Evolutionary conservation across 2,797 vertebrate genomes (phyloP).

Genomic region (Stomatorhinus walkeri): DNA sequence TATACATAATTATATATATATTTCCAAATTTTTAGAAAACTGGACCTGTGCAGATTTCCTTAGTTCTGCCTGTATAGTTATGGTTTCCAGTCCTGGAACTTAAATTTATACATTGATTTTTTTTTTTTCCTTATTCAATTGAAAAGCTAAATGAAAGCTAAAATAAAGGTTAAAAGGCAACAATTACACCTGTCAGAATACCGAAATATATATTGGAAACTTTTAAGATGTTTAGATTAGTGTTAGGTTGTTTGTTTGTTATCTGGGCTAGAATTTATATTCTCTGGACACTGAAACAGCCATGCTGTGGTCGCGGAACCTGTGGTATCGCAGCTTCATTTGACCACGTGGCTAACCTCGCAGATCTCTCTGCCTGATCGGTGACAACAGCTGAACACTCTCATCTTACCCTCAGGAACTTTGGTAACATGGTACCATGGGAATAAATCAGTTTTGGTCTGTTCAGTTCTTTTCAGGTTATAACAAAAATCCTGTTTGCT

Average conservation of each 20-base stretch:
- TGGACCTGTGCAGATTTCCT: not conserved
- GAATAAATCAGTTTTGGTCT: not conserved
- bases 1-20: too few species aligned
- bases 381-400: slow-evolving; percentile 66
- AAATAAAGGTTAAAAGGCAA: not conserved
- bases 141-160: not conserved
- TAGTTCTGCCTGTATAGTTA: not conserved
- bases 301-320: slow-evolving; percentile 5
- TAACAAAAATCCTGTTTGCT: not conserved
- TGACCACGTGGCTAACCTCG: not conserved
- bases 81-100: not conserved
- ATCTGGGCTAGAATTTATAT: not conserved
- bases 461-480: not conserved
- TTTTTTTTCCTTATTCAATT: not conserved
- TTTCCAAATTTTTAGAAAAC: not conserved
- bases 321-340: slow-evolving; percentile 37
- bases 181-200: not conserved
- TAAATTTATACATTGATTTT: not conserved
- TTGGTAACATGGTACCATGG: slow-evolving; percentile 53
- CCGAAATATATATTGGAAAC: not conserved
- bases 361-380: slow-evolving; percentile 55
- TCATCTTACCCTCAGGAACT: slow-evolving; percentile 65
- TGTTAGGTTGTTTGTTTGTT: not conserved
- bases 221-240: not conserved
- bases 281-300: not conserved